Evolutionary conservation across 35 echinoderm and acorn worm genomes (phyloP).

Genomic region (Stichopus chloronotus): DNA sequence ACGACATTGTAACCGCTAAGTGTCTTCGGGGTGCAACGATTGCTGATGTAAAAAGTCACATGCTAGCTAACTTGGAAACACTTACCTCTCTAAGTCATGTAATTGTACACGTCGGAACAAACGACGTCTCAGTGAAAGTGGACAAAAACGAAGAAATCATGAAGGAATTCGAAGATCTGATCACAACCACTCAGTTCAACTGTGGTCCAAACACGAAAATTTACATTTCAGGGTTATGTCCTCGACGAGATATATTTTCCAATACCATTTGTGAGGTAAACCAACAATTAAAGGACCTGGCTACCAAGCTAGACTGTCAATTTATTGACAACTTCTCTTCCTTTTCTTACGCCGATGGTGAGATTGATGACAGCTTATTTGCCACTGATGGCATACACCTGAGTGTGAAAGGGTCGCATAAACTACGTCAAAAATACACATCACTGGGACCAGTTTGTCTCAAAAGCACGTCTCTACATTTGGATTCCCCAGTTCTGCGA

Average conservation of each 20-base stretch:
- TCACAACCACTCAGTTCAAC: neutral
- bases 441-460: too few species aligned
- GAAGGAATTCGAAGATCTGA: slow-evolving; percentile 16
- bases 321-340: neutral
- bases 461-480: too few species aligned
- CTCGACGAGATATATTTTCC: neutral
- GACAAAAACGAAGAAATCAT: slow-evolving; percentile 17
- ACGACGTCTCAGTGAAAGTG: neutral
- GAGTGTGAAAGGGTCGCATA: neutral
- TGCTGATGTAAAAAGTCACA: slow-evolving; percentile 9
- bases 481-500: neutral
- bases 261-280: neutral
- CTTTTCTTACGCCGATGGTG: neutral
- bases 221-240: neutral
- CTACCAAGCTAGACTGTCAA: slow-evolving; percentile 1
- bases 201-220: slow-evolving; percentile 8
- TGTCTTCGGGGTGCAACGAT: neutral
- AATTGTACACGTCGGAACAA: neutral
- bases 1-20: neutral
- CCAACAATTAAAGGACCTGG: slow-evolving; percentile 6
- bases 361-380: neutral
- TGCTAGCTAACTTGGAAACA: neutral
- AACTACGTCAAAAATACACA: neutral
- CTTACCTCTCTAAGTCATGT: neutral
- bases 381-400: slow-evolving; percentile 9